These are phyloP conservation scores for Agriotes lineatus DNA, from an alignment of 2,888 invertebrate species.

Conservation along the genomic window DNA sequence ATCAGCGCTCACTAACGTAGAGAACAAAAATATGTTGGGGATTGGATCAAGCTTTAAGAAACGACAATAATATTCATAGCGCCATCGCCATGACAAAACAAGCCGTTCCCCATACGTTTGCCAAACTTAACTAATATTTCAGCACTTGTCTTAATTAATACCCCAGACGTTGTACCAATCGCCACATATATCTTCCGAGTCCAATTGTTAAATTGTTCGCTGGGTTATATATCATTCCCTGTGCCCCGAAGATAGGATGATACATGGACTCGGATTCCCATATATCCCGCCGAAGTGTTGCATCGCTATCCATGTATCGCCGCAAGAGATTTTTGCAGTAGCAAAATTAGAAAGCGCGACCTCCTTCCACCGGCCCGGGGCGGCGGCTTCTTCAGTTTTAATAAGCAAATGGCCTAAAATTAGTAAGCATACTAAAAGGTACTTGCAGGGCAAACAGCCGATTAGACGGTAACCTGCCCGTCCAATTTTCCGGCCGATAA, in stretches of 20 bases:
- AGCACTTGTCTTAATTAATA: conserved; percentile 48
- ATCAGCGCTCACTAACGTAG: no score
- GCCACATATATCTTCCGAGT: conserved; percentile 60
- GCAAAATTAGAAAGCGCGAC: neutral
- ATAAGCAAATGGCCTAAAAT: conserved; percentile 58
- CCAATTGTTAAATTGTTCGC: conserved; percentile 59
- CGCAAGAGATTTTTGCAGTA: neutral
- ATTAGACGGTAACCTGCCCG: conserved; percentile 43
- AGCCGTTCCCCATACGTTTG: conserved; percentile 20
- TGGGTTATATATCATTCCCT: conserved; percentile 51
- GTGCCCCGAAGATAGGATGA: conserved; percentile 52
- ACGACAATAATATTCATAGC: conserved; percentile 35
- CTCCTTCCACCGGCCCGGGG: no score
- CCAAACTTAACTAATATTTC: conserved; percentile 45
- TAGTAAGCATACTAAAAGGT: conserved; percentile 56
- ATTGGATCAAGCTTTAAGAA: no score
- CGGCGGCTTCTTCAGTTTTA: conserved; percentile 48
- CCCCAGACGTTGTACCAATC: conserved; percentile 57
- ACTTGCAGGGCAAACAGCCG: conserved; percentile 53
- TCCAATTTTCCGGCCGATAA: conserved; percentile 30
- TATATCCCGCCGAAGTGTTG: conserved; percentile 39
- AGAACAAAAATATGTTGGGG: no score
- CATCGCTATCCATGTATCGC: conserved; percentile 26
- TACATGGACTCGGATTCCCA: conserved; percentile 49
- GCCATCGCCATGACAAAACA: conserved; percentile 11